A percentile compares a stretch with the other conserved stretches of the same genome.
Evolutionary conservation across 2,797 vertebrate genomes (phyloP).

Genomic region (Ataeniobius toweri): DNA sequence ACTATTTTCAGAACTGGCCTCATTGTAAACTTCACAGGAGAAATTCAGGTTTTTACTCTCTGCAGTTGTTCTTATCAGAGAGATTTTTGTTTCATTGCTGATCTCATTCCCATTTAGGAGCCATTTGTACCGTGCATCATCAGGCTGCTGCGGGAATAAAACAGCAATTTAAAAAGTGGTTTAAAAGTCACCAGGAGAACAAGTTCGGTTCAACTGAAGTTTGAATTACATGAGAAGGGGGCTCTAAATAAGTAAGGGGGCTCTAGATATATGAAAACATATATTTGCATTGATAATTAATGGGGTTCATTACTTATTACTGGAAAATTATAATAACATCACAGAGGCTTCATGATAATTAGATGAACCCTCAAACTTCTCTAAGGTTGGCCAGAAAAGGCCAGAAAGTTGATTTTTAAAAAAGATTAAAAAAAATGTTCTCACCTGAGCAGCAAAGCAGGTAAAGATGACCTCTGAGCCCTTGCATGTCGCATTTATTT

Average conservation of each 20-base stretch:
- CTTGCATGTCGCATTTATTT: fast-evolving
- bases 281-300: neutral
- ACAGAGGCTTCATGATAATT: neutral
- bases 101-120: fast-evolving
- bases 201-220: neutral
- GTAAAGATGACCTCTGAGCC: fast-evolving
- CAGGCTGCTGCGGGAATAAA: neutral
- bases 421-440: conserved; percentile 2
- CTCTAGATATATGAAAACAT: neutral
- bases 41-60: fast-evolving
- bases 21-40: conserved; percentile 21
- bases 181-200: neutral
- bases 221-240: neutral
- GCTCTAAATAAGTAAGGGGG: no score
- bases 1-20: fast-evolving
- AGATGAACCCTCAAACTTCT: neutral
- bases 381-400: neutral
- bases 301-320: neutral
- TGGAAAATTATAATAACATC: neutral
- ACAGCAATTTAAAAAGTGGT: neutral
- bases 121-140: neutral
- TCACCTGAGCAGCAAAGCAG: conserved; percentile 12
- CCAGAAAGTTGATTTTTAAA: no score
- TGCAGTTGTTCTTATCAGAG: fast-evolving
- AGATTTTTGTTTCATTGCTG: fast-evolving